Evolutionary conservation across 2,888 invertebrate genomes (phyloP), one percentile per base, ranked within the genome.

Genomic region (Ischnura elegans): DNA sequence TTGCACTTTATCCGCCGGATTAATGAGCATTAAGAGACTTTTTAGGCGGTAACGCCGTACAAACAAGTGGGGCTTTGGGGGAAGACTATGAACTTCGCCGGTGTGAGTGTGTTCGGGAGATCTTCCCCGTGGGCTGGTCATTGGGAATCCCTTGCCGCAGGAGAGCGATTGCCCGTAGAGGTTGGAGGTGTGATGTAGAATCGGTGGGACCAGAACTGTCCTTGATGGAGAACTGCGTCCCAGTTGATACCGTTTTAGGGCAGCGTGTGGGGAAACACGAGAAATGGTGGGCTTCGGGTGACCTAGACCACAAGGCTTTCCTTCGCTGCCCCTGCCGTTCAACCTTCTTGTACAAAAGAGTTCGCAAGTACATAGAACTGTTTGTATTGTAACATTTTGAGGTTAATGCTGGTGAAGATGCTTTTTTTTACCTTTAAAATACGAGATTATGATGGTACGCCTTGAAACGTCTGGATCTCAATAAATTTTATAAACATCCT

Each of bases 91-190:
- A n/a, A n/a, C n/a, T n/a, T 16, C 29, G 21, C 36, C 16, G 25
- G 47, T 36, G 6, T 36, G 36, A 29, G 76, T 36, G 36, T 43
- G 47, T 55, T n/a, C 43, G 42, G 61, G 66, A 36, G n/a, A 19
- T 66, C 90, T 47, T 13, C 47, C 43, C 61, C n/a, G 61, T 25
- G 61, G n/a, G n/a, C 0, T 43, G 61, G 43, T 43, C 90, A 47
- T 25, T 45, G 42, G 21, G 55, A 43, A 25, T 36, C 90, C 61
- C 43, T 25, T 29, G n/a, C 61, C 55, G 42, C 55, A 61, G 90
- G 90, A 90, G 61, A 90, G 51, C 55, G 61, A 90, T 90, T 61
- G 61, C 55, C 29, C 42, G 25, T 25, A 36, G 19, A 42, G 42
- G 55, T 16, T 29, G 76, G 13, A 36, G 76, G 1, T 76, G 76